These are phyloP conservation scores for Ephestia elutella DNA, from an alignment of 1,140 invertebrate species.

Conservation along the genomic window DNA sequence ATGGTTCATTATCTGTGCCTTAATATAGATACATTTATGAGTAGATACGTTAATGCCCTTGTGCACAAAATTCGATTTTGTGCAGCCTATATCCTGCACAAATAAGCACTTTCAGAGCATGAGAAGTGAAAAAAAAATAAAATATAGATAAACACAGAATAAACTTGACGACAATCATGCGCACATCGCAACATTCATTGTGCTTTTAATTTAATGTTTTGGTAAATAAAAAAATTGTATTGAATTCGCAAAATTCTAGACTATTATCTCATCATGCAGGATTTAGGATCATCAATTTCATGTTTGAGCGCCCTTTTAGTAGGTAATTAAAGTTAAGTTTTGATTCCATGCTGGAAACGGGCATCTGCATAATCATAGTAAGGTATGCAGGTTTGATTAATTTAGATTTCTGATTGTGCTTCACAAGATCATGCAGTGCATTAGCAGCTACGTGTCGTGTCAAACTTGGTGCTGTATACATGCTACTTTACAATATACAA, in stretches of 20 bases:
- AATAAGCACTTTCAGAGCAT: too few relatives aligned
- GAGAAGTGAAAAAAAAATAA: slow-evolving; percentile 26
- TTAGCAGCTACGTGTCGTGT: slow-evolving; percentile 20
- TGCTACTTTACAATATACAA: slow-evolving; percentile 18
- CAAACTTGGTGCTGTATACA: slow-evolving; percentile 20
- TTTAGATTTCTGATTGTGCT: slow-evolving; percentile 12
- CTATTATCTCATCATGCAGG: neutral
- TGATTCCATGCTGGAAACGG: neutral
- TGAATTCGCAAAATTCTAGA: neutral
- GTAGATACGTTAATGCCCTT: too few relatives aligned
- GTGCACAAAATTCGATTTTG: too few relatives aligned
- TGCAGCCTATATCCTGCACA: too few relatives aligned
- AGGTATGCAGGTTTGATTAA: neutral
- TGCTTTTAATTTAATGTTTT: slow-evolving; percentile 2
- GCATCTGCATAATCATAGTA: neutral
- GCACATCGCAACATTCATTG: slow-evolving; percentile 11
- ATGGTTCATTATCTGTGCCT: too few relatives aligned
- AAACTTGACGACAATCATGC: slow-evolving; percentile 16
- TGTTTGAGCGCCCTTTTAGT: slow-evolving; percentile 38
- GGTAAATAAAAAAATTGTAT: neutral
- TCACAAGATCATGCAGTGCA: slow-evolving; percentile 27
- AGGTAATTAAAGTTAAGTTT: neutral
- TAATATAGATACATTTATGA: too few relatives aligned
- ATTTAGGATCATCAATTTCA: slow-evolving; percentile 30
- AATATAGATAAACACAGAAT: neutral